Percentiles rank a stretch among this genome's conserved stretches.
Evolutionary conservation across 2,797 vertebrate species (phyloP).

Genomic region (Mus spretus): DNA sequence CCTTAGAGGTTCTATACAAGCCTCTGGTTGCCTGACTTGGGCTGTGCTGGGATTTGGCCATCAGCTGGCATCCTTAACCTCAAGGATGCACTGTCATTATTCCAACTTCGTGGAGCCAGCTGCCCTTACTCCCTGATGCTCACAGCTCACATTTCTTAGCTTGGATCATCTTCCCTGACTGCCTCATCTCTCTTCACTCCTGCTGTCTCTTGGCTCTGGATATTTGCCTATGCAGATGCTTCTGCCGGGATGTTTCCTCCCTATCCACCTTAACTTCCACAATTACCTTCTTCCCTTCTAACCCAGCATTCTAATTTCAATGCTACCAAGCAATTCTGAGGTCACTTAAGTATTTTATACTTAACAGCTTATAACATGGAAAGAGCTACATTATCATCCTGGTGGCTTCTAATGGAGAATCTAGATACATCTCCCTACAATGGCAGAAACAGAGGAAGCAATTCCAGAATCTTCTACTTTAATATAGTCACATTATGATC

Average conservation of each 20-base stretch:
- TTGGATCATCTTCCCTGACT: neutral
- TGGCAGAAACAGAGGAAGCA: neutral
- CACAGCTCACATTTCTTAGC: neutral
- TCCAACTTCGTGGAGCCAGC: neutral
- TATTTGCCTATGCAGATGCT: neutral
- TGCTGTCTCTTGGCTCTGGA: neutral
- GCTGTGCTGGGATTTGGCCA: neutral
- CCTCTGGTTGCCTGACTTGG: neutral
- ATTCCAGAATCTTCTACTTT: neutral
- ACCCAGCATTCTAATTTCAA: neutral
- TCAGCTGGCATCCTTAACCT: neutral
- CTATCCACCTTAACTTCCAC: neutral
- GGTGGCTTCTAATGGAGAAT: neutral
- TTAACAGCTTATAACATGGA: neutral
- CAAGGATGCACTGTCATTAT: neutral
- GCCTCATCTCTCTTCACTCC: neutral
- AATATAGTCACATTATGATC: too few species aligned
- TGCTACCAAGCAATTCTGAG: neutral
- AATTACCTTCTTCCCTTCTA: neutral
- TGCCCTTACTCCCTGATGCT: conserved; percentile 17
- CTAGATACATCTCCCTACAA: neutral
- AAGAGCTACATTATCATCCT: neutral
- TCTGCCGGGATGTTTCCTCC: neutral
- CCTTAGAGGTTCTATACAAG: neutral
- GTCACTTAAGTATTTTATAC: neutral